These are phyloP conservation scores for Leucania comma DNA, from an alignment of 2,888 invertebrate species.

Conservation along the genomic window DNA sequence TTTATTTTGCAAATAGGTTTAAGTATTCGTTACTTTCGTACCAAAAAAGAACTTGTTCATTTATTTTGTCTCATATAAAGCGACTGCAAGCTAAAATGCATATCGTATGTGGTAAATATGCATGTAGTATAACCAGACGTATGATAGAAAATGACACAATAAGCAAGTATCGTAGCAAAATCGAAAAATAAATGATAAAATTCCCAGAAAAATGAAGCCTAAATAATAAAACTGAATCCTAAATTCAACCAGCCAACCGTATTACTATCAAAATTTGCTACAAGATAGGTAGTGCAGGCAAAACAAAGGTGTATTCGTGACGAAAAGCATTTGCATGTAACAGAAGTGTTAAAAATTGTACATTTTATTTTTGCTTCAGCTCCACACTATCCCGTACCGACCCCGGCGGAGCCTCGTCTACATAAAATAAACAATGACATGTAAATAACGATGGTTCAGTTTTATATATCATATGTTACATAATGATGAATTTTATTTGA, in stretches of 20 bases:
- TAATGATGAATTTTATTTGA: background rate
- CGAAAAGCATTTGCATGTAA: slow-evolving; percentile 66
- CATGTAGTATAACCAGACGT: too few relatives aligned
- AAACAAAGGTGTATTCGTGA: slow-evolving; percentile 60
- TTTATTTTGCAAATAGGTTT: too few relatives aligned
- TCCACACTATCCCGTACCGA: background rate
- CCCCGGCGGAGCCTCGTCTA: background rate
- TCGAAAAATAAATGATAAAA: too few relatives aligned
- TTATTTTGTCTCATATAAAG: too few relatives aligned
- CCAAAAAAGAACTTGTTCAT: too few relatives aligned
- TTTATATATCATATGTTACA: slow-evolving; percentile 3
- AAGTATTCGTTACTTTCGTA: too few relatives aligned
- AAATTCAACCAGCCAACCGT: background rate
- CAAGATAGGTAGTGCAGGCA: background rate
- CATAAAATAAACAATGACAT: slow-evolving; percentile 50
- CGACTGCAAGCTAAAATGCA: too few relatives aligned
- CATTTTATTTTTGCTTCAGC: slow-evolving; percentile 54
- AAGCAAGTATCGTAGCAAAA: too few relatives aligned
- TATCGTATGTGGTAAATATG: too few relatives aligned
- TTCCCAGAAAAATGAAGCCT: too few relatives aligned
- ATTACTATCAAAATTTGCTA: background rate
- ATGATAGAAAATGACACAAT: too few relatives aligned
- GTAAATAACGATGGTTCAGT: slow-evolving; percentile 38
- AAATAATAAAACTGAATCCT: background rate
- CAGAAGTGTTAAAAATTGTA: slow-evolving; percentile 42